Conservation (phyloP, 2,888 invertebrate genomes). For the Rapana venosa region DNA sequence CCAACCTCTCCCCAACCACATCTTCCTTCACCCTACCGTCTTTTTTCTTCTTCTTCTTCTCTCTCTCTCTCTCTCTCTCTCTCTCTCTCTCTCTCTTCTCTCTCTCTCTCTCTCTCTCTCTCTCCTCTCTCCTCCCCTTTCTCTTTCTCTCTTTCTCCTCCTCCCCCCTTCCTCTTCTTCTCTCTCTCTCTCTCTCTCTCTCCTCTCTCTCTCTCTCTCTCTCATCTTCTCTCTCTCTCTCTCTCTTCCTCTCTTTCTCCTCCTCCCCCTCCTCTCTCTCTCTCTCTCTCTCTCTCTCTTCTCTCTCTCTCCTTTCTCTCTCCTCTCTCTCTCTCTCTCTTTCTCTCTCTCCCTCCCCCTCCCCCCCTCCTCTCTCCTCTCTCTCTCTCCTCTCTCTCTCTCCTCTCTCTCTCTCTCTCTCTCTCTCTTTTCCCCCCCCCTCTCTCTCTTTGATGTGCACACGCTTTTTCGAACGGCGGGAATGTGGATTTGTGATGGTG, state of each 20-base stretch:
- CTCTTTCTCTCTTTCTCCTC: constrained; percentile 7
- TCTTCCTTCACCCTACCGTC: not conserved
- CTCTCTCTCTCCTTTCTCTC: not conserved
- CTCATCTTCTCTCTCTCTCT: not conserved
- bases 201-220: not conserved
- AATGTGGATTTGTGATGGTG: no score
- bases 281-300: not conserved
- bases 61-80: not conserved
- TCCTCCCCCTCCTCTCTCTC: constrained; percentile 1
- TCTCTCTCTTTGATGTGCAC: no score
- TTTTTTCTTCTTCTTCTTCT: not conserved
- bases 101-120: not conserved
- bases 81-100: not conserved
- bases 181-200: not conserved
- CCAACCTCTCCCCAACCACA: no score
- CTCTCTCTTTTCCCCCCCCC: no score
- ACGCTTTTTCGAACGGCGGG: no score
- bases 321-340: no score
- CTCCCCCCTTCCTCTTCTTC: no score
- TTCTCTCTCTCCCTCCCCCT: no score
- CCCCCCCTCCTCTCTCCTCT: not conserved
- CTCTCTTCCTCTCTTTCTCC: no score
- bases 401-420: no score
- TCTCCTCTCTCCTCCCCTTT: no score
- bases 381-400: no score